Conservation (phyloP, 1,140 invertebrate genomes). For the Lordiphosa mommai region DNA sequence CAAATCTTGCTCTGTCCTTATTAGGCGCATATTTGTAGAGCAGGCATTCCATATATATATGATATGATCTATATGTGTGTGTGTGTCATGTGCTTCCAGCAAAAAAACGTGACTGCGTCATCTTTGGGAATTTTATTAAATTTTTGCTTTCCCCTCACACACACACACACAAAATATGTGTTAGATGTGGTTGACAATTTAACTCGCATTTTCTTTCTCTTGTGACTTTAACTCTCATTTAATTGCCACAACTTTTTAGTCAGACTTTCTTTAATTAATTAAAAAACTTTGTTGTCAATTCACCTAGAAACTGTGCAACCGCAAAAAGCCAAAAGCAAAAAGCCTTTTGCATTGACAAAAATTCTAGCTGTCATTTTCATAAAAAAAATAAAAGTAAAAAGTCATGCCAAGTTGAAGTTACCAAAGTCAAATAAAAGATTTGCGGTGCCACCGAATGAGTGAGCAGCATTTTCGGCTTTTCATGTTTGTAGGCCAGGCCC, state of each 20-base stretch:
- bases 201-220: conserved; percentile 18
- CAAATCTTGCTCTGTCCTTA: conserved; percentile 38
- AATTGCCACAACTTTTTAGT: conserved; percentile 62
- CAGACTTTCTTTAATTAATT: conserved; percentile 65
- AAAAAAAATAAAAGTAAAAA: conserved; percentile 16
- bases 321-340: conserved; percentile 7
- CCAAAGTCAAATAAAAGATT: conserved; percentile 63
- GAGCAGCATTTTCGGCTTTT: conserved; percentile 13
- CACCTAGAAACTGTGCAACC: conserved; percentile 26
- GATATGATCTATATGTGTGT: neutral
- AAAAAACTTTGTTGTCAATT: conserved; percentile 64
- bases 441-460: conserved; percentile 49
- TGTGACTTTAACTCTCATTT: conserved; percentile 58
- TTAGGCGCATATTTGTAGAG: conserved; percentile 73
- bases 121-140: conserved; percentile 58
- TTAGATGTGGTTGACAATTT: conserved; percentile 46
- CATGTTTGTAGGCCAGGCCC: neutral
- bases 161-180: conserved; percentile 42
- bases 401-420: conserved; percentile 38
- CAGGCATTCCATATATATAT: conserved; percentile 40
- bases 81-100: conserved; percentile 11
- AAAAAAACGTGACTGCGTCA: conserved; percentile 67
- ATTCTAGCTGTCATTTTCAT: neutral
- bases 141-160: conserved; percentile 19
- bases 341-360: too few species aligned